Conservation (phyloP, 2,888 invertebrate species). For the Allolobophora icterica region DNA sequence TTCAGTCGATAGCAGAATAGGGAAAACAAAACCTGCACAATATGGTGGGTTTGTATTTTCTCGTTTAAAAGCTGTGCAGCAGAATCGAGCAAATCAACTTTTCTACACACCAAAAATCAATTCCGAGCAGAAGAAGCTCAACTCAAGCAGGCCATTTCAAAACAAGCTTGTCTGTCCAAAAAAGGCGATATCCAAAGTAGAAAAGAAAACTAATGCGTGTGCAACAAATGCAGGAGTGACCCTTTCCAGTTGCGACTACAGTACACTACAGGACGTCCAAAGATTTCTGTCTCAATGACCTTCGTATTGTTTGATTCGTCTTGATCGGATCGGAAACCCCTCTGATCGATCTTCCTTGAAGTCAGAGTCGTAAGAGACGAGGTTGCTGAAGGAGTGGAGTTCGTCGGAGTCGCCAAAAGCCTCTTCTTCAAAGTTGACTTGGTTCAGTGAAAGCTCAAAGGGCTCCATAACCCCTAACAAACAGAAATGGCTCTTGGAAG, state of each 20-base stretch:
- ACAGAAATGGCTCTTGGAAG: background rate
- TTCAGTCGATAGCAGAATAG: background rate
- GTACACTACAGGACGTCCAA: background rate
- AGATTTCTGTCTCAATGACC: background rate
- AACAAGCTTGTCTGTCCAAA: background rate
- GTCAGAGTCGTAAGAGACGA: conserved; percentile 59
- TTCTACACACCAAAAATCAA: conserved; percentile 1
- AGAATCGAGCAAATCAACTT: background rate
- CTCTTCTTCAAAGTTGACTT: conserved; percentile 56
- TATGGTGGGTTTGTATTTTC: background rate
- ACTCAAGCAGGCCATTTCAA: background rate
- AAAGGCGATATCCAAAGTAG: background rate
- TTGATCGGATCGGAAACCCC: conserved; percentile 22
- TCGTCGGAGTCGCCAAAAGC: conserved; percentile 46
- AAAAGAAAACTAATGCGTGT: background rate
- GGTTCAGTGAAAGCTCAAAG: conserved; percentile 59
- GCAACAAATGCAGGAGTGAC: background rate
- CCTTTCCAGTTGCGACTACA: background rate
- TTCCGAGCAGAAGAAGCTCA: background rate
- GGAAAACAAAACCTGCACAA: background rate
- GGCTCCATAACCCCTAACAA: conserved; percentile 56
- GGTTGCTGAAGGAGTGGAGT: conserved; percentile 59
- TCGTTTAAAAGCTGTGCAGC: background rate
- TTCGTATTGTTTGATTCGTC: conserved; percentile 6
- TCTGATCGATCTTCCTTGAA: conserved; percentile 32